Evolutionary conservation across 2,113 vertebrate species (phyloP), one percentile per base, ranked within the genome.

Genomic region (Daboia siamensis): DNA sequence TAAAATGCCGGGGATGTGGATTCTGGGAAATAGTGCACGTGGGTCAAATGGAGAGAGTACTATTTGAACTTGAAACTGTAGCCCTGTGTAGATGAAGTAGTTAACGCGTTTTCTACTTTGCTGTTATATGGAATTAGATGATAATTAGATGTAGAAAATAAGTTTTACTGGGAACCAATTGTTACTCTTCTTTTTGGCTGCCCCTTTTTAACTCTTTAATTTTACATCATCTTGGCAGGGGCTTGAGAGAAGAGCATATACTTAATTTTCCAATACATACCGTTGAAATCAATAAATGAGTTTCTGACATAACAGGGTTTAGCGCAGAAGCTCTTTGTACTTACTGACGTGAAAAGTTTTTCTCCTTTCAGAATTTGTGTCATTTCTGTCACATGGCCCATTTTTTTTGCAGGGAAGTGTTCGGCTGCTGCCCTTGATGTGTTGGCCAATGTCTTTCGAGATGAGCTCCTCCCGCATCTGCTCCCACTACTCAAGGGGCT

Each of bases 361-460:
- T 21, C 12, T 90, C 29, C 10, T n/a, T 11, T 39, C 85, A 52
- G 24, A 89, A 55, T 17, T 85, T 17, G 1, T 85, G 69, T 33
- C 13, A 56, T 55, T 92, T 92, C 46, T 91, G 9, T 21, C 13
- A 52, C 52, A 2, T 17, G 0, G 0, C 11, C 3, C 1, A 0
- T 90, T 12, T 86, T 2, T 3, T 20, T 0, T 89, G 0, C 93
- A 99, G 98, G 99, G 86, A 99, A 99, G 93, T 99, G 99, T 94
- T 99, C 99, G 0, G 99, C 99, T 0, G 99, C 99, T 0, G 99
- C 99, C 0, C 96, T 99, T 91, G 99, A 99, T 0, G 98, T 99
- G 55, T 97, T 99, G 59, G 99, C 99, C 90, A 99, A 99, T 0
- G 99, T 99, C 44, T 99, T 99, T 92, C 98, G 98, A 88, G 99